A percentile compares a stretch with the other conserved stretches of the same genome.
phyloP scores from a whole-genome alignment of 1,140 invertebrate genomes.

The Drosophila tristis region DNA sequence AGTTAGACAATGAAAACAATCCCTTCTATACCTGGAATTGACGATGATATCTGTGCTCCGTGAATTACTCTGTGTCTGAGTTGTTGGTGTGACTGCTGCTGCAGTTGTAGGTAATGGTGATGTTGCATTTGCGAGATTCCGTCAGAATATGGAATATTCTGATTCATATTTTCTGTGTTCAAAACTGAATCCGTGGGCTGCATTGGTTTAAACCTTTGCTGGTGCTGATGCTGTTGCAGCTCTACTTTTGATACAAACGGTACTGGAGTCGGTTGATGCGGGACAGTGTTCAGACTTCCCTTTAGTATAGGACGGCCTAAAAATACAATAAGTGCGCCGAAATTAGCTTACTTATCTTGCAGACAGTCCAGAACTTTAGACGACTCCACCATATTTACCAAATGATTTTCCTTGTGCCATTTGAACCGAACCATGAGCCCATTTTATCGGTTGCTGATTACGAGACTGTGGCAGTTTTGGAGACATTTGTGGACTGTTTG shows the following conservation, averaged over 20 bases:
- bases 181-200: constrained; percentile 83
- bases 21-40: constrained; percentile 22
- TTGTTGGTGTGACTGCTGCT: constrained; percentile 52
- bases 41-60: constrained; percentile 32
- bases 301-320: constrained; percentile 80
- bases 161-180: constrained; percentile 59
- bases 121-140: constrained; percentile 56
- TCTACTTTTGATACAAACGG: constrained; percentile 41
- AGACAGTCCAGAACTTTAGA: too few species aligned
- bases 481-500: constrained; percentile 45
- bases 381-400: constrained; percentile 32
- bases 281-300: constrained; percentile 52
- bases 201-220: constrained; percentile 44
- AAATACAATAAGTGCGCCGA: neutral
- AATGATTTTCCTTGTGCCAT: constrained; percentile 51
- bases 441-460: constrained; percentile 49
- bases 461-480: constrained; percentile 50
- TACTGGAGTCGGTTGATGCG: constrained; percentile 31
- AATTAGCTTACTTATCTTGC: too few species aligned
- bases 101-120: constrained; percentile 55
- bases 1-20: neutral
- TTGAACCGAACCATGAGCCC: constrained; percentile 68
- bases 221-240: constrained; percentile 16
- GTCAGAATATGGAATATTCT: constrained; percentile 47
- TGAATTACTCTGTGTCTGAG: constrained; percentile 47